These are phyloP conservation scores for Pollenia angustigena DNA, from an alignment of 2,888 invertebrate species.

Conservation along the genomic window DNA sequence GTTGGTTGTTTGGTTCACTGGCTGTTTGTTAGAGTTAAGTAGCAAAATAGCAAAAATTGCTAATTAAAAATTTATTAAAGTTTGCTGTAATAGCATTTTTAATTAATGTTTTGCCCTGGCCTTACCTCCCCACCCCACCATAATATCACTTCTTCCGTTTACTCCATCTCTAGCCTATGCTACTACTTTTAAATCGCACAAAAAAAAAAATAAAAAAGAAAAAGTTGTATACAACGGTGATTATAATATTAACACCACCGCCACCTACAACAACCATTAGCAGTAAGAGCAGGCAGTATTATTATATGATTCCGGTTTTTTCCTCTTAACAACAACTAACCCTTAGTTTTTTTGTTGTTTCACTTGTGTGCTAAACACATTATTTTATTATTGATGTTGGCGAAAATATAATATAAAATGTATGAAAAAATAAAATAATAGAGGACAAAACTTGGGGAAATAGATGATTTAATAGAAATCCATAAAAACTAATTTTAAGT, in stretches of 20 bases:
- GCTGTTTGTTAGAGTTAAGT: constrained; percentile 67
- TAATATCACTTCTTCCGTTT: constrained; percentile 6
- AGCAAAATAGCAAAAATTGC: constrained; percentile 83
- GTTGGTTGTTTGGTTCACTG: constrained; percentile 13
- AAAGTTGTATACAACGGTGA: constrained; percentile 52
- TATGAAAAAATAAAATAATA: constrained; percentile 23
- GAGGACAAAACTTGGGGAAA: background rate
- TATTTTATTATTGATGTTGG: constrained; percentile 60
- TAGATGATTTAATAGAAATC: background rate
- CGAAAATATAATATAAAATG: background rate
- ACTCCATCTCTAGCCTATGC: constrained; percentile 19
- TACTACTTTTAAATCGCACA: background rate
- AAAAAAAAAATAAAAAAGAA: constrained; percentile 25
- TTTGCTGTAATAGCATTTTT: constrained; percentile 83
- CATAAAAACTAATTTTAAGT: no score
- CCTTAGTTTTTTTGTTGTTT: constrained; percentile 41
- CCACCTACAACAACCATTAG: constrained; percentile 27
- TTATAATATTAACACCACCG: constrained; percentile 71
- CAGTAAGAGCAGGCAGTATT: constrained; percentile 10
- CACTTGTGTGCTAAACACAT: constrained; percentile 46
- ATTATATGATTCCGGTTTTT: constrained; percentile 11
- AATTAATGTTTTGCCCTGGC: constrained; percentile 77
- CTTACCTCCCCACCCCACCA: constrained; percentile 26
- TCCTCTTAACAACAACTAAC: constrained; percentile 20
- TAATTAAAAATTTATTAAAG: constrained; percentile 83